Conservation (phyloP, 2,113 vertebrate genomes). For the Macrotis lagotis region DNA sequence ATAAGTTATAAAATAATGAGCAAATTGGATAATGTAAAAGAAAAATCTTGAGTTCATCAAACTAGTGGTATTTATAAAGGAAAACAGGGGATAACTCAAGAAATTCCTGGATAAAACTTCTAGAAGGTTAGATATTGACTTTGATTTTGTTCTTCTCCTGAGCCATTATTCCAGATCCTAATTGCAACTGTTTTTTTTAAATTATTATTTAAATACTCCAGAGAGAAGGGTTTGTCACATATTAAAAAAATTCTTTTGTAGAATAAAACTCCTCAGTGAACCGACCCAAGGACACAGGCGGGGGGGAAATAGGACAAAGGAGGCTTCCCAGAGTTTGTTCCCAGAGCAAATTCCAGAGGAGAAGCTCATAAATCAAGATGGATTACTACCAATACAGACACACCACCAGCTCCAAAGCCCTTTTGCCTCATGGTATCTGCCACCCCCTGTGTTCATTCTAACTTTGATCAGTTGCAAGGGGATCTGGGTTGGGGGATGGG, state of each 20-base stretch:
- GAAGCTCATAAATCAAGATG: constrained; percentile 52
- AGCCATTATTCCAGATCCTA: constrained; percentile 50
- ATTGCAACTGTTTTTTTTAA: constrained; percentile 58
- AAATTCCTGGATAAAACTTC: neutral
- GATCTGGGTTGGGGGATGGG: neutral
- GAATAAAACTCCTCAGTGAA: constrained; percentile 51
- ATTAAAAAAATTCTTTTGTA: constrained; percentile 69
- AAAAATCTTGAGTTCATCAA: neutral
- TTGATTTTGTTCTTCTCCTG: constrained; percentile 17
- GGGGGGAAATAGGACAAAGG: constrained; percentile 61
- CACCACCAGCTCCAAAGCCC: constrained; percentile 17
- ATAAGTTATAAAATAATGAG: neutral
- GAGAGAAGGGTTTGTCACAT: constrained; percentile 60
- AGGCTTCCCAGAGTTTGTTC: constrained; percentile 57
- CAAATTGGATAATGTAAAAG: neutral
- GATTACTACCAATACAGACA: constrained; percentile 46
- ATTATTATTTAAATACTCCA: constrained; percentile 65
- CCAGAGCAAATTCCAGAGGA: constrained; percentile 54
- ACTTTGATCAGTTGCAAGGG: neutral
- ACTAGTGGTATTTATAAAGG: neutral
- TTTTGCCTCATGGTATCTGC: constrained; percentile 1
- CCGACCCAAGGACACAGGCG: constrained; percentile 29
- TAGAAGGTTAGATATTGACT: neutral
- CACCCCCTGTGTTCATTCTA: neutral
- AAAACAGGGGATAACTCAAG: neutral